Evolutionary conservation across 2,797 vertebrate genomes (phyloP), one percentile per base, ranked within the genome.

Genomic region (Pangasius sanitwongsei): DNA sequence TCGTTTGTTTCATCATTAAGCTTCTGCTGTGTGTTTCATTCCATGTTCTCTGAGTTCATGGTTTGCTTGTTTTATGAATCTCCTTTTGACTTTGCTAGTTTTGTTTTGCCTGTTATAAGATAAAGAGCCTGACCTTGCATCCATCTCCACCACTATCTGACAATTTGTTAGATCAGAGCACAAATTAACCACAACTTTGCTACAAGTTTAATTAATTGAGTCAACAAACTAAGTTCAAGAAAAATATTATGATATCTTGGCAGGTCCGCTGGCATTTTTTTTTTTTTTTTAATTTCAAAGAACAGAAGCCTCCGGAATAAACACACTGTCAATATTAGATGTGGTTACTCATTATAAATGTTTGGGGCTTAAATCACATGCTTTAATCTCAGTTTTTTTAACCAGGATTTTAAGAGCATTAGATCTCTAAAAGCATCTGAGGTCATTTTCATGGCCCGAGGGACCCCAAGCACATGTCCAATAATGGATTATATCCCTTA

Each of bases 401-500:
- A 61, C 5, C 9, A 25, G 55, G 23, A 59, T 81, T 48, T 48
- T 80, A 80, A 80, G 72, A 80, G 28, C 31, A 70, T 4, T 57
- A 31, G 31, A 37, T 59, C 48, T 83, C 67, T 20, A 67, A 90
- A 59, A 87, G 41, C 80, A 87, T 55, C 50, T 72, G 6, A 70
- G 70, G 87, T 90, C 85, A 85, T 89, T 86, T 90, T 37, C 6
- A 72, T 63, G 92, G 87, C 78, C 81, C 90, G 28, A 74, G 91
- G 91, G 88, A 90, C 86, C 89, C 87, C 90, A 85, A 80, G 86
- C 90, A 75, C 82, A 67, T 48, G 67, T 55, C 44, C 84, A 72
- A 81, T 90, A 89, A 92, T 93, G 80, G 82, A 90, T 89, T 78
- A 90, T 90, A 92, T 91, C 63, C 18, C 23, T 72, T 57, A 67